phyloP scores from a whole-genome alignment of 2,797 vertebrate species.

The Pangasius krempfi region DNA sequence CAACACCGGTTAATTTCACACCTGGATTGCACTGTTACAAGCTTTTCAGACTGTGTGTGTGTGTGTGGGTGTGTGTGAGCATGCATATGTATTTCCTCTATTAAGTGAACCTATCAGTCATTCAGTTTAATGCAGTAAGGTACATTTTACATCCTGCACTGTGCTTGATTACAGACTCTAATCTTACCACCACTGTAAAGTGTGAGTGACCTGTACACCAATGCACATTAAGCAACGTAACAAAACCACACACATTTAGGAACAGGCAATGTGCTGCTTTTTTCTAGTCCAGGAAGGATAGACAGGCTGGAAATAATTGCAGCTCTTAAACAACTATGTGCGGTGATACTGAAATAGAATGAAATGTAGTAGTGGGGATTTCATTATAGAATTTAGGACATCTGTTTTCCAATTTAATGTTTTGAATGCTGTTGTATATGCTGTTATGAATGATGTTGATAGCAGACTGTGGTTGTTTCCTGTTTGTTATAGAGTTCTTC shows the following conservation, averaged over 20 bases:
- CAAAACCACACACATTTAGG: slow-evolving; percentile 23
- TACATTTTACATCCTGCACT: not conserved
- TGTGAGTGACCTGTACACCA: slow-evolving; percentile 10
- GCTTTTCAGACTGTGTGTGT: not conserved
- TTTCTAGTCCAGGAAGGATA: slow-evolving; percentile 50
- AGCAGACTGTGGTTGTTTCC: not conserved
- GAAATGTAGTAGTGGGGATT: slow-evolving; percentile 40
- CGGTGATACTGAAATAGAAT: slow-evolving; percentile 52
- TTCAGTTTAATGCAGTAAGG: not conserved
- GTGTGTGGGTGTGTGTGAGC: slow-evolving; percentile 13
- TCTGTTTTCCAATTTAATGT: slow-evolving; percentile 62
- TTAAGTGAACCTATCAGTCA: slow-evolving; percentile 24
- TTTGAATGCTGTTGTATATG: slow-evolving; percentile 14
- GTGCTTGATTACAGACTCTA: slow-evolving; percentile 29
- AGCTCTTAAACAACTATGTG: slow-evolving; percentile 52
- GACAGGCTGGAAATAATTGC: slow-evolving; percentile 59
- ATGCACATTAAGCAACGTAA: slow-evolving; percentile 5
- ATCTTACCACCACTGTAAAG: slow-evolving; percentile 24
- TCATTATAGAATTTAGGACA: slow-evolving; percentile 54
- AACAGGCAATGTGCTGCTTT: slow-evolving; percentile 21
- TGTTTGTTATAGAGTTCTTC: not conserved
- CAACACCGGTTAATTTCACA: slow-evolving; percentile 1
- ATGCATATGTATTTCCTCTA: not conserved
- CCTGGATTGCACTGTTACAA: slow-evolving; percentile 10
- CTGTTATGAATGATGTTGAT: slow-evolving; percentile 37